phyloP scores from a whole-genome alignment of 35 echinoderm and acorn worm genomes.

The Amphiura filiformis region DNA sequence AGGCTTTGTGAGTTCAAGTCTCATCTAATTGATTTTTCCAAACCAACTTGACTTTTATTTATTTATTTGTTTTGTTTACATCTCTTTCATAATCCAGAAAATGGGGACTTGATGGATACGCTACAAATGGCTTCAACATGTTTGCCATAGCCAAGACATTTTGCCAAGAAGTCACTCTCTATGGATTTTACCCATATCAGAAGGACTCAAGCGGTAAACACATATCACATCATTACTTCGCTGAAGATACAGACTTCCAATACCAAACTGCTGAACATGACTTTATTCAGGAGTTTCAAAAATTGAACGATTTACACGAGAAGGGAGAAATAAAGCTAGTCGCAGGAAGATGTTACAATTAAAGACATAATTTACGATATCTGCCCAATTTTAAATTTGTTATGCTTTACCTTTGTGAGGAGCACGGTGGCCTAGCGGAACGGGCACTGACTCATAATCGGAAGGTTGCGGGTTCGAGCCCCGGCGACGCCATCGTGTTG shows the following conservation, averaged over 20 bases:
- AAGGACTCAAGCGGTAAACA: constrained; percentile 18
- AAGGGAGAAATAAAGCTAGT: constrained; percentile 40
- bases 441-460: no score
- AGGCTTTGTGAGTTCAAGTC: no score
- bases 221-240: constrained; percentile 76
- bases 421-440: no score
- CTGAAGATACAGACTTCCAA: constrained; percentile 47
- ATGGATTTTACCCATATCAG: constrained; percentile 78
- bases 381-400: no score
- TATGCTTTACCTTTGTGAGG: no score
- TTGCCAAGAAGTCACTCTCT: constrained; percentile 67
- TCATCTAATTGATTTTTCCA: no score
- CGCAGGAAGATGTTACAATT: neutral
- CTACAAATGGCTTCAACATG: constrained; percentile 69
- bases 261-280: constrained; percentile 66
- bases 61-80: no score
- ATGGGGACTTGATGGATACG: constrained; percentile 46
- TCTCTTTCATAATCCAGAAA: constrained; percentile 43
- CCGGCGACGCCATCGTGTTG: no score
- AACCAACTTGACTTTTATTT: no score
- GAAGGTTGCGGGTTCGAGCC: no score
- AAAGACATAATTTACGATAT: no score
- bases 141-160: constrained; percentile 64
- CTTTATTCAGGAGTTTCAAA: constrained; percentile 46
- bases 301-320: constrained; percentile 35